A percentile compares a stretch with the other conserved stretches of the same genome.
phyloP scores from a whole-genome alignment of 2,113 vertebrate species.

The Leptodactylus fuscus region DNA sequence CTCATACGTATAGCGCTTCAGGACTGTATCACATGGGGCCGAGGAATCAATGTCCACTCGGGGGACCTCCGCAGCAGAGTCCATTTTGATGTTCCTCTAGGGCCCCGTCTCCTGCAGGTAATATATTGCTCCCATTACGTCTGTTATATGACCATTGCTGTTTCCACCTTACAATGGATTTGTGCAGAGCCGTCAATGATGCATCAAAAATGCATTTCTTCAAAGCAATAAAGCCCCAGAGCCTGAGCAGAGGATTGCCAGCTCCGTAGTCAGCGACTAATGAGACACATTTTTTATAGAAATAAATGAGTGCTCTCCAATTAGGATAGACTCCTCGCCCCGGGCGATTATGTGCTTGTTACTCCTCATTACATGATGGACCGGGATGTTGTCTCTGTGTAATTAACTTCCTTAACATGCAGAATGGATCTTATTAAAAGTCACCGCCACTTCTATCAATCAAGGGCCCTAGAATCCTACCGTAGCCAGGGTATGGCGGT shows the following conservation, averaged over 20 bases:
- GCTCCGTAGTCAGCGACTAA: background rate
- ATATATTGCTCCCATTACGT: no score
- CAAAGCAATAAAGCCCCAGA: no score
- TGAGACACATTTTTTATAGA: background rate
- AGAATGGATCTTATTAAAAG: slow-evolving; percentile 16
- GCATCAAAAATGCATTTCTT: no score
- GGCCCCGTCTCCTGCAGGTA: no score
- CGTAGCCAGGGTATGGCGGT: background rate
- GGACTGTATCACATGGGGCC: no score
- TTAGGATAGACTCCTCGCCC: background rate
- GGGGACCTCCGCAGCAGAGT: no score
- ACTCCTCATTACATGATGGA: slow-evolving; percentile 3
- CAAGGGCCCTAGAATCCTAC: background rate
- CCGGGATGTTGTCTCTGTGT: slow-evolving; percentile 2
- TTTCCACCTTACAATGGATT: no score
- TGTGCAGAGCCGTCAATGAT: no score
- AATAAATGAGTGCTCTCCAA: slow-evolving; percentile 17
- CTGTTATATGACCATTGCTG: no score
- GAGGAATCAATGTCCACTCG: no score
- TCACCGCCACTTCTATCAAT: background rate
- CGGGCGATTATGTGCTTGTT: slow-evolving; percentile 20
- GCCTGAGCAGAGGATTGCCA: background rate
- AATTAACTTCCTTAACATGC: slow-evolving; percentile 38
- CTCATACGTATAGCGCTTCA: no score
- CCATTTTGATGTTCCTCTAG: no score